Conservation (phyloP, 2,113 vertebrate species). For the Shinisaurus crocodilurus region DNA sequence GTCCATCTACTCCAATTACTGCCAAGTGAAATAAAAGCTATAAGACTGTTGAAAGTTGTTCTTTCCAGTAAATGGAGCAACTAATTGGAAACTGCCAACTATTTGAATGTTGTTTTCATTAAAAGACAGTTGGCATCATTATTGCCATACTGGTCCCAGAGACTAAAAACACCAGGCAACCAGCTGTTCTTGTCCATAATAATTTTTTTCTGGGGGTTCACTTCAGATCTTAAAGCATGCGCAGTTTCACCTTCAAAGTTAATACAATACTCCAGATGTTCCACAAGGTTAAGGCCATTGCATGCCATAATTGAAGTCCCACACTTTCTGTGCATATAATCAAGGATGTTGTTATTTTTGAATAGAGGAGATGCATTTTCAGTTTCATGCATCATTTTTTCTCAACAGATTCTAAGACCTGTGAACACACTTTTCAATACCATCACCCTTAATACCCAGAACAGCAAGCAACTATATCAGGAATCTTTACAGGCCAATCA, state of each 20-base stretch:
- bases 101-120: not conserved
- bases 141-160: not conserved
- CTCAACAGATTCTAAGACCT: not conserved
- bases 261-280: not conserved
- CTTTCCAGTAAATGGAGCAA: not conserved
- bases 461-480: not conserved
- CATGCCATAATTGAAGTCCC: not conserved
- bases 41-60: not conserved
- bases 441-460: not conserved
- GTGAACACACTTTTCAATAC: not conserved
- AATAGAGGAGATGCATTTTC: not conserved
- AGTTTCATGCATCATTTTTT: not conserved
- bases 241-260: slow-evolving; percentile 11
- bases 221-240: not conserved
- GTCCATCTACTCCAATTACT: not conserved
- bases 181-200: not conserved
- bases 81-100: not conserved
- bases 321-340: not conserved
- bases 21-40: slow-evolving; percentile 4
- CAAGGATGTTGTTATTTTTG: not conserved
- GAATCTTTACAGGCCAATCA: not conserved
- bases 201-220: not conserved
- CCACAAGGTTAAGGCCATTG: not conserved
- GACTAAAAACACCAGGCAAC: not conserved
- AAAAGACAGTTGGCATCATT: not conserved